phyloP scores from a whole-genome alignment of 1,140 invertebrate species.

The Brachionus rotundiformis region DNA sequence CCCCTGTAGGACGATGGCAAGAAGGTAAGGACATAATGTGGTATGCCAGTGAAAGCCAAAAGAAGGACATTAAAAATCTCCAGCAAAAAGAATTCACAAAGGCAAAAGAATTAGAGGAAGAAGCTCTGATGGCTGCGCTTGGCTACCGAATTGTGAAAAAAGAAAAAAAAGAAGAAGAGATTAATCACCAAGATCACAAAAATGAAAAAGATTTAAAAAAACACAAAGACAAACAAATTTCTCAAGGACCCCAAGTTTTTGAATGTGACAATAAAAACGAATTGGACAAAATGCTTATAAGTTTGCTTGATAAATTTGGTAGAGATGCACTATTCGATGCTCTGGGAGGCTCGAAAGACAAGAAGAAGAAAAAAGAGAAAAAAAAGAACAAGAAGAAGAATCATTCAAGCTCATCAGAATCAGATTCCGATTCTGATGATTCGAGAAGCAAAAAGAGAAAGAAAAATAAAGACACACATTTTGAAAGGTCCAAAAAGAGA shows the following conservation, averaged over 20 bases:
- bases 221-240: not conserved
- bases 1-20: conserved; percentile 38
- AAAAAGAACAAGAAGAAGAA: conserved; percentile 27
- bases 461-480: not conserved
- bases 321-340: not conserved
- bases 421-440: conserved; percentile 12
- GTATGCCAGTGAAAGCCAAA: conserved; percentile 24
- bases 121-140: conserved; percentile 42
- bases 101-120: conserved; percentile 49
- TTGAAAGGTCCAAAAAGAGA: not conserved
- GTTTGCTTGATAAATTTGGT: conserved; percentile 7
- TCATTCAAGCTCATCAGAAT: not conserved
- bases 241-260: not conserved
- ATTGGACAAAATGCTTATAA: conserved; percentile 16
- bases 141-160: conserved; percentile 47
- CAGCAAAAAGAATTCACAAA: conserved; percentile 1
- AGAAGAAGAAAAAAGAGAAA: conserved; percentile 34
- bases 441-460: not conserved
- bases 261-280: conserved; percentile 34
- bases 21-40: conserved; percentile 35
- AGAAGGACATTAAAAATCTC: not conserved
- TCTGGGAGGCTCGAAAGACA: not conserved
- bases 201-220: not conserved
- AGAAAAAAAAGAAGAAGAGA: conserved; percentile 1
- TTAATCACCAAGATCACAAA: not conserved